Conservation (phyloP, 2,888 invertebrate genomes). For the Synergus gifuensis region DNA sequence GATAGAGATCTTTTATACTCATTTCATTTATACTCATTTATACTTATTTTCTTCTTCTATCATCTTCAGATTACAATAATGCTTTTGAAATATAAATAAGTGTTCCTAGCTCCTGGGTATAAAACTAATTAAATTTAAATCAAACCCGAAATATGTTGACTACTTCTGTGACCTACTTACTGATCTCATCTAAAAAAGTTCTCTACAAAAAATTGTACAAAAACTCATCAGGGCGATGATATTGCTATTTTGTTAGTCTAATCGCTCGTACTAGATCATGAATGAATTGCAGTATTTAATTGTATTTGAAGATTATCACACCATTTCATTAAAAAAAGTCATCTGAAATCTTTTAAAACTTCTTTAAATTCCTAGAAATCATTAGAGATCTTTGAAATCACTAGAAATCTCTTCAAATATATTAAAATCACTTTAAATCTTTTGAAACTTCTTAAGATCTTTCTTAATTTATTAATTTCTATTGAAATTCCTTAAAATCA, state of each 20-base stretch:
- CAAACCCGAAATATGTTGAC: constrained; percentile 1
- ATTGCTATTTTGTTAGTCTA: neutral
- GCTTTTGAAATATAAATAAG: neutral
- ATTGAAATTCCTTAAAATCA: too few relatives aligned
- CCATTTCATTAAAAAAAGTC: neutral
- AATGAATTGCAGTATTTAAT: neutral
- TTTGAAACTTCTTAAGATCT: too few relatives aligned
- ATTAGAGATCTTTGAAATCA: too few relatives aligned
- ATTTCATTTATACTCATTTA: neutral
- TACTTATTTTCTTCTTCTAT: neutral
- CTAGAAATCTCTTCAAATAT: too few relatives aligned
- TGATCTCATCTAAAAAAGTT: constrained; percentile 10
- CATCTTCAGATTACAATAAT: neutral
- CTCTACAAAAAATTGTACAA: neutral
- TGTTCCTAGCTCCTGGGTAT: constrained; percentile 26
- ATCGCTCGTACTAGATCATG: constrained; percentile 15
- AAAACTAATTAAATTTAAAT: constrained; percentile 31
- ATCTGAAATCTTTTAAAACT: too few relatives aligned
- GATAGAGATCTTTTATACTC: neutral
- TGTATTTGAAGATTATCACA: neutral
- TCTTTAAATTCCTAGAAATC: too few relatives aligned
- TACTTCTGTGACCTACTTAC: constrained; percentile 19
- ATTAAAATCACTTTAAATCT: too few relatives aligned
- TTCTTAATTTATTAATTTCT: too few relatives aligned
- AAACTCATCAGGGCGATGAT: constrained; percentile 30